phyloP scores from a whole-genome alignment of 1,140 invertebrate genomes.

The Eriocheir sinensis region DNA sequence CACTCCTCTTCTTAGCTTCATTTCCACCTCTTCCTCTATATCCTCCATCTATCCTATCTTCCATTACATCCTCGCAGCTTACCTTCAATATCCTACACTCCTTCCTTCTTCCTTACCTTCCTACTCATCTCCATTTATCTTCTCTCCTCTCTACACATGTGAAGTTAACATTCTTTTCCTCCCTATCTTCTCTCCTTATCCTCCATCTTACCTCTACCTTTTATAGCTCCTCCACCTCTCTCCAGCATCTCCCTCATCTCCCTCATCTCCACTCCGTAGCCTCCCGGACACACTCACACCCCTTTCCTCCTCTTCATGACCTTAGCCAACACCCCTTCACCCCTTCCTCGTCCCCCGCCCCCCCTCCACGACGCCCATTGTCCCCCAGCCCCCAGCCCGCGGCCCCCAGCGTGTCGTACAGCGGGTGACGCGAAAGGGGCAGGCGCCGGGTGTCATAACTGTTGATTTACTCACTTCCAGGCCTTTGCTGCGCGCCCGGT shows the following conservation, averaged over 20 bases:
- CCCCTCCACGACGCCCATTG: not conserved
- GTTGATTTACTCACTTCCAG: constrained; percentile 59
- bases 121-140: not conserved
- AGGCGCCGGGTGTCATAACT: constrained; percentile 51
- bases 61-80: no score
- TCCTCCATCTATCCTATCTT: no score
- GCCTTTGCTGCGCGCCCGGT: constrained; percentile 42
- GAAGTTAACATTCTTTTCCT: no score
- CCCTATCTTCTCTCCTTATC: no score
- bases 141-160: not conserved
- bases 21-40: not conserved
- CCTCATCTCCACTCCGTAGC: no score
- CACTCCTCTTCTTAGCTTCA: no score
- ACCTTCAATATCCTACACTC: not conserved
- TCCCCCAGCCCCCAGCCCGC: not conserved
- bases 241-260: no score
- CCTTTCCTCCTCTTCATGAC: no score
- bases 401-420: constrained; percentile 43
- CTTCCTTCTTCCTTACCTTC: not conserved
- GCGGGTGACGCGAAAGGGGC: constrained; percentile 58
- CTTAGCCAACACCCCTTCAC: no score
- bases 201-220: no score
- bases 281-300: no score
- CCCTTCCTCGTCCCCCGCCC: not conserved
- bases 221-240: no score